phyloP scores from a whole-genome alignment of 2,113 vertebrate species.

The Cephalopterus ornatus region DNA sequence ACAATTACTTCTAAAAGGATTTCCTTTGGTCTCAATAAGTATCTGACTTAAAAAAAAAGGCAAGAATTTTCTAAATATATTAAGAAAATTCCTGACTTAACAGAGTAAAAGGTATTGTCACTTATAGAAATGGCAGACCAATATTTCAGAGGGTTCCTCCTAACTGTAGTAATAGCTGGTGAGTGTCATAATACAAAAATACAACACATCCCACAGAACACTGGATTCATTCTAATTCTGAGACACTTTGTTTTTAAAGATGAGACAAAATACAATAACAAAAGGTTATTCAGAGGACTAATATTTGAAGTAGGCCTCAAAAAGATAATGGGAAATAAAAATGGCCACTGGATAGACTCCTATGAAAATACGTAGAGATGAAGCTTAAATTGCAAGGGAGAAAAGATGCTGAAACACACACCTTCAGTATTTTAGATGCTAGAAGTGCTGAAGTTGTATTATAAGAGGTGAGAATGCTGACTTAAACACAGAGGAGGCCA shows the following conservation, averaged over 20 bases:
- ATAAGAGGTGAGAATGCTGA: neutral
- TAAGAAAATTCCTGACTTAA: neutral
- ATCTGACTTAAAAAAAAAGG: neutral
- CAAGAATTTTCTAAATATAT: neutral
- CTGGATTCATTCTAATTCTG: neutral
- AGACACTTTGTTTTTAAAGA: neutral
- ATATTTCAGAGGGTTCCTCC: neutral
- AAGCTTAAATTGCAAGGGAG: neutral
- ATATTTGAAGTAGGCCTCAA: neutral
- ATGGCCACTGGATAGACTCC: neutral
- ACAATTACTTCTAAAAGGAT: neutral
- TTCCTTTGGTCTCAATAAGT: neutral
- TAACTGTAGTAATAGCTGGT: neutral
- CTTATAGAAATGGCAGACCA: neutral
- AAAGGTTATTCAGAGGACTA: neutral
- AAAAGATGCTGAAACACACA: neutral
- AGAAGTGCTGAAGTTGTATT: neutral
- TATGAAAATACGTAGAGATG: neutral
- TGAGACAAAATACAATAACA: neutral
- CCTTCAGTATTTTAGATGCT: neutral
- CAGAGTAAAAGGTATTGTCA: neutral
- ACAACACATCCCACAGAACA: neutral
- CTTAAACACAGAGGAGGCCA: neutral
- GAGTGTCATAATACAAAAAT: neutral
- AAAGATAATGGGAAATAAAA: neutral